Base-by-base conservation (phyloP, 1,140 invertebrate genomes). In the Limonius californicus region DNA sequence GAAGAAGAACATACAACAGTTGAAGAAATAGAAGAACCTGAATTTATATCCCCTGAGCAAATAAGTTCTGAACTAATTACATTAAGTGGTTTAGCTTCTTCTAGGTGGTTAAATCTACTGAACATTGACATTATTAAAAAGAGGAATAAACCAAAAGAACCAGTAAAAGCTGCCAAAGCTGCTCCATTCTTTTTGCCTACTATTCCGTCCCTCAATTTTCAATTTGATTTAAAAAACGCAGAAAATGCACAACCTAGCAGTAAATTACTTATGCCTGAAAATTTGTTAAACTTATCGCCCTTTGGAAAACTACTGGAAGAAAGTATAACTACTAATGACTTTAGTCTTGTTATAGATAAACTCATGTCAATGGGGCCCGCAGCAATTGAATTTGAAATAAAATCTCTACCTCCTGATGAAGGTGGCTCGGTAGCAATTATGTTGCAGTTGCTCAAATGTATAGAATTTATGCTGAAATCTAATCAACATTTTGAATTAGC, bases 131-230 rank as follows among this genome's bases (percentile, higher is more conserved):
- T 91, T 1, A 91, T 99, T 0, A 95, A 91, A 74, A 86, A 87
- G 65, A 82, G 92, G 64, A 98, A 99, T 76, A 98, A 96, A 75
- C 95, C 95, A 0, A 93, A 89, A 77, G 87, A 89, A 53, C 81
- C 91, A 4, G 81, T 87, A 0, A 94, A 94, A 72, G 82, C 83
- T 0, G 87, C 90, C 0, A 92, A 93, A 80, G 83, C 85, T 19
- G 94, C 95, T 0, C 96, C 96, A 0, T 99, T 99, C 79, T 98
- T 99, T 74, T 76, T 99, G 32, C 94, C 95, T 0, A 96, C 94
- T 0, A 82, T 96, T 57, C 84, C 91, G 0, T 91, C 92, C 1
- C 76, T 96, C 9, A 85, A 92, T 59, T 75, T 93, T 1, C 84
- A 89, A 72, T 97, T 98, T 78, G 91, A 92, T 76, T 73, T 91